Evolutionary conservation across 2,888 invertebrate genomes (phyloP), one percentile per base, ranked within the genome.

Genomic region (Acanthacorydalis orientalis): DNA sequence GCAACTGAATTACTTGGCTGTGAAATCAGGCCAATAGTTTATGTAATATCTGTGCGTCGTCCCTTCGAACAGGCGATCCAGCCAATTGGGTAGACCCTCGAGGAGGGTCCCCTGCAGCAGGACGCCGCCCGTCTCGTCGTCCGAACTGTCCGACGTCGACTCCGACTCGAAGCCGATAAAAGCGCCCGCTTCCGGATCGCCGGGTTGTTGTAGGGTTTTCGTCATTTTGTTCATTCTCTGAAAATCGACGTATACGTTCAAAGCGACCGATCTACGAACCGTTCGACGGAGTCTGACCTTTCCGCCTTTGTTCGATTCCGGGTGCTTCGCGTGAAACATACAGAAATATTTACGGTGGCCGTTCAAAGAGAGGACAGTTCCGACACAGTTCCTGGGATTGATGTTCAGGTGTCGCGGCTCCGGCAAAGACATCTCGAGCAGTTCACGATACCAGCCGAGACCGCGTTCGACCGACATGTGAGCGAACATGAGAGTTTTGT

Each of bases 11-110:
- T 80, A 86, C 69, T 86, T 86, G 60, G 82, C 79, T 54, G 83
- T 82, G 74, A 89, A 91, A 61, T 91, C 90, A n/a, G 97, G 97
- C 97, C 97, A 98, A 68, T 92, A 92, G 67, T 92, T 91, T 57
- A 98, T 81, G 67, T 90, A 86, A 69, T 95, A 96, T 56, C 95
- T 83, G 64, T 90, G 87, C 7, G 96, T 91, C 53, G 86, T 83
- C 52, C 97, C 97, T 65, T 97, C 97, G 63, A 97, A 95, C 53
- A 98, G 70, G 23, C 93, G 78, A 66, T 98, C 97, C 59, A 98
- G 69, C 97, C 97, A 98, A 68, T 90, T 90, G 47, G 90, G 83
- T 48, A 98, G 74, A 1, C 92, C 93, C 60, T 93, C 91, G 47
- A 96, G 68, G 38, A 95, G 74, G 65, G 62, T 60, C 14, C 62